Conservation (phyloP, 2,797 vertebrate genomes). For the Varecia variegata region DNA sequence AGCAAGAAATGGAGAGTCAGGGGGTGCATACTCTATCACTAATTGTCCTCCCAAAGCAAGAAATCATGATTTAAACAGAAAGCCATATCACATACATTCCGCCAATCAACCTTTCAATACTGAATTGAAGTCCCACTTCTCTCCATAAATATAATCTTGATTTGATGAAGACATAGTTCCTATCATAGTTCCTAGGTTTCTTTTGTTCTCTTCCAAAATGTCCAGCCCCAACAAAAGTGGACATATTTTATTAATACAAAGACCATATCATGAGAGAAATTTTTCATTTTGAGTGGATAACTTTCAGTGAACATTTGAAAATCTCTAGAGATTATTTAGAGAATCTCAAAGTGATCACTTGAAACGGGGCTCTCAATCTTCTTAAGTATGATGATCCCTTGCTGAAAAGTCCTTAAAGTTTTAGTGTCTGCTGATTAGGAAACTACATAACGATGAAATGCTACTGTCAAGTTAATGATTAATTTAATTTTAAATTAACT, state of each 20-base stretch:
- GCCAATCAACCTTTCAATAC: background rate
- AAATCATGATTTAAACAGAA: slow-evolving; percentile 36
- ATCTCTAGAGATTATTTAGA: background rate
- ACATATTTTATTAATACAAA: background rate
- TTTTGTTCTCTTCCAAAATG: slow-evolving; percentile 7
- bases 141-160: slow-evolving; percentile 15
- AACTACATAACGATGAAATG: background rate
- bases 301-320: slow-evolving; percentile 18
- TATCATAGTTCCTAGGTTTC: background rate
- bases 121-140: background rate
- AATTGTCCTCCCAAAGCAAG: slow-evolving; percentile 16
- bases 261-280: background rate
- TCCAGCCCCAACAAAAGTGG: background rate
- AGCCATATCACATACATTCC: background rate
- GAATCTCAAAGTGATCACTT: slow-evolving; percentile 6
- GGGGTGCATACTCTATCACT: background rate
- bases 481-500: slow-evolving; percentile 42
- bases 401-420: background rate
- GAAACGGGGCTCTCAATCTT: background rate
- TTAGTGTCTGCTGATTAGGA: slow-evolving; percentile 5
- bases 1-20: slow-evolving; percentile 1
- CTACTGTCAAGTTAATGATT: background rate
- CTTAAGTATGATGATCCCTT: background rate
- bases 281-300: background rate
- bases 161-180: background rate